Evolutionary conservation across 2,113 vertebrate species (phyloP).

Genomic region (Pomatostomus ruficeps): DNA sequence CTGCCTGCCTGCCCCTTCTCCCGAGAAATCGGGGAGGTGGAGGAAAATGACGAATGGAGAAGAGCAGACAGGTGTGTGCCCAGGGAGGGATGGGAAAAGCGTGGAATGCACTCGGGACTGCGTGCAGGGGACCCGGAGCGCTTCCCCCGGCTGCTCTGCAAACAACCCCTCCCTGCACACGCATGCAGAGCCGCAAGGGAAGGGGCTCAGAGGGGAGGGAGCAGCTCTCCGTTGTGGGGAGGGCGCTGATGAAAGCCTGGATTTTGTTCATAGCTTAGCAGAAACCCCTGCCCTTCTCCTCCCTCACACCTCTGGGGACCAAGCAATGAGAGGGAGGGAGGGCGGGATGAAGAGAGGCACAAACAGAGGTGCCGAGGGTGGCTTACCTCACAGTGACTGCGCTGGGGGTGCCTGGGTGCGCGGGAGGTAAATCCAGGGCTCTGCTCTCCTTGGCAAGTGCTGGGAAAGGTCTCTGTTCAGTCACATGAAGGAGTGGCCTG

Average conservation of each 20-base stretch:
- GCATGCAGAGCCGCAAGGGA: not conserved
- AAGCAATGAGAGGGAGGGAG: not conserved
- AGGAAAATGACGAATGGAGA: not conserved
- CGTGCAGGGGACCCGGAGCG: not conserved
- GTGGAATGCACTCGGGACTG: not conserved
- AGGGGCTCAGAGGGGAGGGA: not conserved
- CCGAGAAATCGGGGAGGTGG: not conserved
- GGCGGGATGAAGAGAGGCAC: not conserved
- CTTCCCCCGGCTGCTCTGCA: not conserved
- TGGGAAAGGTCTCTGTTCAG: constrained; percentile 41
- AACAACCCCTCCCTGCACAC: not conserved
- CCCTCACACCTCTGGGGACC: not conserved
- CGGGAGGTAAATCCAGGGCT: constrained; percentile 38
- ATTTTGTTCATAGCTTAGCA: not conserved
- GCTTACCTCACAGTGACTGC: constrained; percentile 39
- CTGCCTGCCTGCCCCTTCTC: not conserved
- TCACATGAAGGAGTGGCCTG: constrained; percentile 59
- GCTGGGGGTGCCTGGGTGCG: not conserved
- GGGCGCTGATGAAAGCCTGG: not conserved
- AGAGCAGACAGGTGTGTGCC: not conserved
- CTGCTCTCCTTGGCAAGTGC: not conserved
- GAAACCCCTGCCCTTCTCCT: not conserved
- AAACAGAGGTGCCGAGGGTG: not conserved
- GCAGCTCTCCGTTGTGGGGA: not conserved
- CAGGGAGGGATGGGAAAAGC: not conserved